Conservation (phyloP, 2,888 invertebrate species). For the Gastrophysa polygoni region DNA sequence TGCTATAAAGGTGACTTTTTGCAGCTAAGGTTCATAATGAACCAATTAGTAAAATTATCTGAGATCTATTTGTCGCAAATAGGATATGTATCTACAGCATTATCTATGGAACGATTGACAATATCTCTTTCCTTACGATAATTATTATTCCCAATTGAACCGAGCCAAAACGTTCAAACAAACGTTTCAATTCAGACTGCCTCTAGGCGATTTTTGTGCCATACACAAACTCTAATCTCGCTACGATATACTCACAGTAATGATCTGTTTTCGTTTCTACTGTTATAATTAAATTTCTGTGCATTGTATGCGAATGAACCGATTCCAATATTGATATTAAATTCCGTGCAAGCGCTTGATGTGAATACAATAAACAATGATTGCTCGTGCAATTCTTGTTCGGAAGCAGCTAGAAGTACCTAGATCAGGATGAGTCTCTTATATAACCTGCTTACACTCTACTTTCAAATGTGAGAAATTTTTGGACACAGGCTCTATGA, state of each 20-base stretch:
- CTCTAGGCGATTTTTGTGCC: constrained; percentile 9
- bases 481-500: too few relatives aligned
- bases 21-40: too few relatives aligned
- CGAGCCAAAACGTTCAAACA: neutral
- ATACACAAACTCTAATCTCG: neutral
- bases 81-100: too few relatives aligned
- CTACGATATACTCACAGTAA: neutral
- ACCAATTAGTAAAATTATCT: too few relatives aligned
- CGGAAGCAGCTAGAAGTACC: neutral
- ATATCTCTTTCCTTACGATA: neutral
- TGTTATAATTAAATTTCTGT: neutral
- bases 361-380: neutral
- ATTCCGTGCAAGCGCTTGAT: neutral
- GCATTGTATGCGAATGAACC: neutral
- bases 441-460: too few relatives aligned
- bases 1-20: too few relatives aligned
- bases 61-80: too few relatives aligned
- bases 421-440: too few relatives aligned
- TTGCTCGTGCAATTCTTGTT: neutral
- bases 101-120: too few relatives aligned
- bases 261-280: neutral
- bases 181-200: constrained; percentile 9
- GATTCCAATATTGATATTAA: neutral
- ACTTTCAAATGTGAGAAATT: too few relatives aligned
- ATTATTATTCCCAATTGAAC: neutral